These are phyloP conservation scores for Reinhardtius hippoglossoides DNA, from an alignment of 2,113 vertebrate genomes.

Conservation along the genomic window DNA sequence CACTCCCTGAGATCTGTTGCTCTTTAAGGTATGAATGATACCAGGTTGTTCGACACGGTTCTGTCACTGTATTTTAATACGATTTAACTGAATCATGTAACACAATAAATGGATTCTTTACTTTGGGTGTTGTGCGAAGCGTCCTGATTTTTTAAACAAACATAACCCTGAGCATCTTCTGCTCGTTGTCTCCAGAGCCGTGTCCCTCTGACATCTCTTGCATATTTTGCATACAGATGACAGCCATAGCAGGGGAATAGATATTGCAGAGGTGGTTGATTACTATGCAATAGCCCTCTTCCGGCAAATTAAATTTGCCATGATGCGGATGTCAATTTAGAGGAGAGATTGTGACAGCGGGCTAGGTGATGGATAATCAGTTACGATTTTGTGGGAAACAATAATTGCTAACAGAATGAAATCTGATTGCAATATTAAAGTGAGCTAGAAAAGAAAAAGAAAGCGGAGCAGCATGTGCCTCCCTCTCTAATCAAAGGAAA, in stretches of 20 bases:
- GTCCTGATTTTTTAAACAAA: conserved; percentile 10
- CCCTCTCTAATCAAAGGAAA: background rate
- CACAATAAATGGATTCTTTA: background rate
- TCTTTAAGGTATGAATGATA: background rate
- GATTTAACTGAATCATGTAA: background rate
- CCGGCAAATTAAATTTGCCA: conserved; percentile 23
- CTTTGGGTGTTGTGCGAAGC: background rate
- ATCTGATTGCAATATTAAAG: conserved; percentile 14
- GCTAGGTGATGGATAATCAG: conserved; percentile 19
- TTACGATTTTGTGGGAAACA: conserved; percentile 11
- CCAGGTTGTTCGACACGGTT: background rate
- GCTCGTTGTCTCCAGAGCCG: conserved; percentile 18
- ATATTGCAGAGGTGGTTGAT: conserved; percentile 30
- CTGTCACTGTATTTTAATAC: background rate
- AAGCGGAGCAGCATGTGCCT: background rate
- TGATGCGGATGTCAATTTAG: conserved; percentile 28
- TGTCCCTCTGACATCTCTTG: conserved; percentile 21
- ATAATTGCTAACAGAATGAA: background rate
- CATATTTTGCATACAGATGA: conserved; percentile 25
- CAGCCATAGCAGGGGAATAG: background rate
- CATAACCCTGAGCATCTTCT: conserved; percentile 1
- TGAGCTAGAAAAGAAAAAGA: conserved; percentile 3
- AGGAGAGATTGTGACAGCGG: background rate
- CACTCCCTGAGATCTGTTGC: background rate
- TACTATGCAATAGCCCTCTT: conserved; percentile 17